phyloP scores from a whole-genome alignment of 1,140 invertebrate species.

The Hydropsyche tenuis region DNA sequence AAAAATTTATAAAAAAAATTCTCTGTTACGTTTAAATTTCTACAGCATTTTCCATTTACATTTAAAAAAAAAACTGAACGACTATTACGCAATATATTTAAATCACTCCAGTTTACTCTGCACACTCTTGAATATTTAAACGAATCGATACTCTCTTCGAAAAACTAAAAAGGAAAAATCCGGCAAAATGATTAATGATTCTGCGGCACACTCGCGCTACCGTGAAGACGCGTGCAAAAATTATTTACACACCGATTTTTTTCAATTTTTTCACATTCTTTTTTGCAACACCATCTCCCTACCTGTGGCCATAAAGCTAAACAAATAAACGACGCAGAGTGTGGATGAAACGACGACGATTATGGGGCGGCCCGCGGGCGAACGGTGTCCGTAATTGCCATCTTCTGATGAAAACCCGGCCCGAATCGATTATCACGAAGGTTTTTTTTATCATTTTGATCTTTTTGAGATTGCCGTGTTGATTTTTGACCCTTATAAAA shows the following conservation, averaged over 20 bases:
- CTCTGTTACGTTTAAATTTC: too few relatives aligned
- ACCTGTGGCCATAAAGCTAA: neutral
- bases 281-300: too few relatives aligned
- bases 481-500: slow-evolving; percentile 34
- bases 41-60: too few relatives aligned
- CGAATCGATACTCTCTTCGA: slow-evolving; percentile 7
- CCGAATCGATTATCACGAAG: slow-evolving; percentile 32
- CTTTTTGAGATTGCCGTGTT: slow-evolving; percentile 23
- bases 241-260: neutral
- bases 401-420: slow-evolving; percentile 22
- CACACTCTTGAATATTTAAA: slow-evolving; percentile 8
- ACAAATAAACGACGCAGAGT: slow-evolving; percentile 40
- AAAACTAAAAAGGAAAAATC: neutral
- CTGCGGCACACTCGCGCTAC: slow-evolving; percentile 30
- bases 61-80: too few relatives aligned
- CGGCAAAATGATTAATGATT: slow-evolving; percentile 38
- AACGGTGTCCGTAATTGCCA: slow-evolving; percentile 22
- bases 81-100: too few relatives aligned
- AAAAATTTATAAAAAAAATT: too few relatives aligned
- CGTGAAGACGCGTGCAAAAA: slow-evolving; percentile 29
- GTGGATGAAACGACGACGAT: slow-evolving; percentile 45
- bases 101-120: too few relatives aligned
- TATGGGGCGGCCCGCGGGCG: slow-evolving; percentile 16
- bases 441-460: slow-evolving; percentile 14
- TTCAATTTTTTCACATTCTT: too few relatives aligned